A percentile compares a stretch with the other conserved stretches of the same genome.
These are phyloP conservation scores for Poeciliopsis occidentalis DNA, from an alignment of 2,113 vertebrate genomes.

Conservation along the genomic window DNA sequence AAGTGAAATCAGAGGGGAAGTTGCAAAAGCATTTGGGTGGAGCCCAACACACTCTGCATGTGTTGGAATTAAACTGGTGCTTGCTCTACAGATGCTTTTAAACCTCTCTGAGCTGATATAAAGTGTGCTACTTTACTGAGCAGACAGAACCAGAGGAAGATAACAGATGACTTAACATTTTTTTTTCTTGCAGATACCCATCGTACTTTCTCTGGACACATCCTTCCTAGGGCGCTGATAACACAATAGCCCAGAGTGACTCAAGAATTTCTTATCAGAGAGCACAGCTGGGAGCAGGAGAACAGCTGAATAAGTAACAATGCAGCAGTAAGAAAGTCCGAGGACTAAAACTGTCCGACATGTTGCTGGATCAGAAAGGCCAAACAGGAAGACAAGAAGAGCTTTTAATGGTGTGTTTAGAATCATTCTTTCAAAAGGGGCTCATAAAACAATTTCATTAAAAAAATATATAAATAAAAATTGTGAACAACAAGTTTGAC, in stretches of 20 bases:
- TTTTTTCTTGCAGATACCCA: slow-evolving; percentile 12
- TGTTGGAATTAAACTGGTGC: slow-evolving; percentile 31
- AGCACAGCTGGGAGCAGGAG: slow-evolving; percentile 53
- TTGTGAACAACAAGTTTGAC: not conserved
- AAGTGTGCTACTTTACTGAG: slow-evolving; percentile 10
- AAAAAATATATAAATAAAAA: not conserved
- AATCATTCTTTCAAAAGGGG: not conserved
- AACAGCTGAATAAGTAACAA: slow-evolving; percentile 36
- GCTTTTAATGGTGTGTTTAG: not conserved
- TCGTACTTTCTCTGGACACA: slow-evolving; percentile 31
- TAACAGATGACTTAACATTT: slow-evolving; percentile 52
- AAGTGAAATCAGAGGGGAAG: slow-evolving; percentile 56
- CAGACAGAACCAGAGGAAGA: slow-evolving; percentile 15
- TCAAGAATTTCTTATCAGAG: slow-evolving; percentile 56
- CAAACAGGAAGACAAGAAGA: slow-evolving; percentile 1
- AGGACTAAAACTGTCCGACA: slow-evolving; percentile 13
- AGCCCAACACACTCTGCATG: slow-evolving; percentile 6
- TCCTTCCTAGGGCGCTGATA: slow-evolving; percentile 63
- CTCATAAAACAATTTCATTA: not conserved
- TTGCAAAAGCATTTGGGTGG: slow-evolving; percentile 47
- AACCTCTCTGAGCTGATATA: slow-evolving; percentile 8
- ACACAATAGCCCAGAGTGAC: slow-evolving; percentile 40
- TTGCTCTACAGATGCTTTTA: slow-evolving; percentile 20
- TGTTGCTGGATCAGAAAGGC: not conserved
- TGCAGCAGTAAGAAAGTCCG: slow-evolving; percentile 35